Evolutionary conservation across 2,888 invertebrate genomes (phyloP).

Genomic region (Melieria picta): DNA sequence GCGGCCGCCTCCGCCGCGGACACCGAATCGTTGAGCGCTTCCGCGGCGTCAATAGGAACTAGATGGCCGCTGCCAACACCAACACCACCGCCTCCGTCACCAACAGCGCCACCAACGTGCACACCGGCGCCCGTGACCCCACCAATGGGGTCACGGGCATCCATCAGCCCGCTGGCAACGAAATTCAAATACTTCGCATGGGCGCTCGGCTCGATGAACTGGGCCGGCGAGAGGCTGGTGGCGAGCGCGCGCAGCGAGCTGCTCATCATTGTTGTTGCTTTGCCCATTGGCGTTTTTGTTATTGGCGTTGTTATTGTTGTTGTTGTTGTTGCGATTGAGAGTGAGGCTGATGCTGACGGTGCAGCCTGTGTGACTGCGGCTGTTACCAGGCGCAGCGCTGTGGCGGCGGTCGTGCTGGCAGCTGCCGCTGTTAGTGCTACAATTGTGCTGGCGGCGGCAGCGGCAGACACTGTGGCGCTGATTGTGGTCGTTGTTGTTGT

Average conservation of each 20-base stretch:
- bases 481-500: constrained; percentile 16
- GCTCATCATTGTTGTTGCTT: constrained; percentile 14
- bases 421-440: constrained; percentile 1
- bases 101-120: constrained; percentile 22
- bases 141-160: constrained; percentile 45
- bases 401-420: background rate
- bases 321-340: constrained; percentile 31
- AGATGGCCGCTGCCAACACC: constrained; percentile 44
- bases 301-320: constrained; percentile 27
- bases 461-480: constrained; percentile 12
- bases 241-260: constrained; percentile 19
- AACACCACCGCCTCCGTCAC: constrained; percentile 37
- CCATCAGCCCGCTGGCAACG: constrained; percentile 56
- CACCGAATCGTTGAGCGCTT: constrained; percentile 19
- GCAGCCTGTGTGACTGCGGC: constrained; percentile 2
- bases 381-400: constrained; percentile 32
- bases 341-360: background rate
- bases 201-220: constrained; percentile 44
- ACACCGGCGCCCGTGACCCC: constrained; percentile 15
- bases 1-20: constrained; percentile 23
- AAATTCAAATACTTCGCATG: constrained; percentile 59
- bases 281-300: background rate
- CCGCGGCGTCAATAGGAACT: constrained; percentile 45
- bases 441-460: constrained; percentile 26
- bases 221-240: constrained; percentile 41